Evolutionary conservation across 2,888 invertebrate species (phyloP).

Genomic region (Ectropis crepuscularia): DNA sequence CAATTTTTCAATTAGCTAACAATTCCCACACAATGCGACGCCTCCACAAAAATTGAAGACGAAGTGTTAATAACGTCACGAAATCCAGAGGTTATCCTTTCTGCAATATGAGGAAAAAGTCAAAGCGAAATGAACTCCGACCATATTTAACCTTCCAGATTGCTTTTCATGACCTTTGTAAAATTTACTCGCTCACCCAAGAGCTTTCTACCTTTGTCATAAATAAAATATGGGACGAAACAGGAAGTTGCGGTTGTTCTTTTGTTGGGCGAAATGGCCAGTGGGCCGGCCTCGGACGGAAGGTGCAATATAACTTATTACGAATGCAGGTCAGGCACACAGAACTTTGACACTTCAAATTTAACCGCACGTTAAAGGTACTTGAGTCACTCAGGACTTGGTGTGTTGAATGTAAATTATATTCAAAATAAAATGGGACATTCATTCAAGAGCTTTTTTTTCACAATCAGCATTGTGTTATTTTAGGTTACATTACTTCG

Average conservation of each 20-base stretch:
- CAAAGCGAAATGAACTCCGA: slow-evolving; percentile 16
- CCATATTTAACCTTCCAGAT: slow-evolving; percentile 25
- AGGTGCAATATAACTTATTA: slow-evolving; percentile 17
- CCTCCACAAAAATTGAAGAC: no score
- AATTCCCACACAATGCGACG: no score
- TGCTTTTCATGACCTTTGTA: slow-evolving; percentile 30
- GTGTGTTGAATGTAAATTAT: slow-evolving; percentile 7
- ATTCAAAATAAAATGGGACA: not conserved
- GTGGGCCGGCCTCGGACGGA: slow-evolving; percentile 6
- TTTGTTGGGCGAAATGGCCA: slow-evolving; percentile 14
- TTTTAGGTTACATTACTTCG: no score
- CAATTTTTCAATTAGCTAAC: no score
- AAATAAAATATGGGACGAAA: slow-evolving; percentile 21
- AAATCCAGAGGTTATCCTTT: slow-evolving; percentile 20
- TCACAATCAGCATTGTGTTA: not conserved
- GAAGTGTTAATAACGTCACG: no score
- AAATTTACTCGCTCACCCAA: slow-evolving; percentile 19
- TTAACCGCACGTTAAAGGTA: slow-evolving; percentile 6
- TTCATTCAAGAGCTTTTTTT: not conserved
- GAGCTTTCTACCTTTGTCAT: slow-evolving; percentile 25
- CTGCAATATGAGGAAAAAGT: slow-evolving; percentile 30
- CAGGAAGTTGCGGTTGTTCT: slow-evolving; percentile 21
- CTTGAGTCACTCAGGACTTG: not conserved
- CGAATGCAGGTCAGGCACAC: slow-evolving; percentile 9
- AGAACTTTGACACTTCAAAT: slow-evolving; percentile 15